Percentiles rank a stretch among this genome's conserved stretches.
Conservation (phyloP, 2,797 vertebrate genomes). For the Acanthurus lineatus region DNA sequence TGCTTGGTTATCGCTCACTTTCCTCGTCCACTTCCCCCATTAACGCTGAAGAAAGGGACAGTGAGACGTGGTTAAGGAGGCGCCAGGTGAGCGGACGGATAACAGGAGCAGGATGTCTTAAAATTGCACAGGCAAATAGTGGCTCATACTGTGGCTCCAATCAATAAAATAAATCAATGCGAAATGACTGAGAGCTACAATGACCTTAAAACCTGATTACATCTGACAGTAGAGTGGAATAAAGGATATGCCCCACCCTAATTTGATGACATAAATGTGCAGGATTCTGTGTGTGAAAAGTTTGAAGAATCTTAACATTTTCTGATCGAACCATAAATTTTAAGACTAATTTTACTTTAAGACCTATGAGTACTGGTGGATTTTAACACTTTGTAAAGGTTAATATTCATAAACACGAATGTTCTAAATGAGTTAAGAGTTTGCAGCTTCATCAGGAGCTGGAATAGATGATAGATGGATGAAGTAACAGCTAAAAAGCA, state of each 20-base stretch:
- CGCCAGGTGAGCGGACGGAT: conserved; percentile 55
- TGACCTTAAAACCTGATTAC: not conserved
- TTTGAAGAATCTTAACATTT: not conserved
- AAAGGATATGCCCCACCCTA: not conserved
- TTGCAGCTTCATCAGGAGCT: not conserved
- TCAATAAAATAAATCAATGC: not conserved
- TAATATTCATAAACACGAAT: not conserved
- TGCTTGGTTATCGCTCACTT: conserved; percentile 66
- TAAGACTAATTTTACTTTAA: not conserved
- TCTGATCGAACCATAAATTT: not conserved
- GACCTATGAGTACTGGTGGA: not conserved
- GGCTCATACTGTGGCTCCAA: conserved; percentile 10
- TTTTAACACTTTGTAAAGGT: not conserved
- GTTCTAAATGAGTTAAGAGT: not conserved
- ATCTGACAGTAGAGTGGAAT: not conserved
- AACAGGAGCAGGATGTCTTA: conserved; percentile 33
- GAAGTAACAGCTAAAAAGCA: not conserved
- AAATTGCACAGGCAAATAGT: conserved; percentile 34
- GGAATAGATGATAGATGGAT: not conserved
- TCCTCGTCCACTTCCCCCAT: conserved; percentile 51
- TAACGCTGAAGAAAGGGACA: conserved; percentile 47
- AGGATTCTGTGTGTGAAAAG: not conserved
- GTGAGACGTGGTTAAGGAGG: conserved; percentile 38
- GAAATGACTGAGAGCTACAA: conserved; percentile 16
- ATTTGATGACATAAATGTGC: not conserved